Percentiles rank a stretch among this genome's conserved stretches.
Evolutionary conservation across 2,113 vertebrate genomes (phyloP).

Genomic region (Tretioscincus oriximinensis): DNA sequence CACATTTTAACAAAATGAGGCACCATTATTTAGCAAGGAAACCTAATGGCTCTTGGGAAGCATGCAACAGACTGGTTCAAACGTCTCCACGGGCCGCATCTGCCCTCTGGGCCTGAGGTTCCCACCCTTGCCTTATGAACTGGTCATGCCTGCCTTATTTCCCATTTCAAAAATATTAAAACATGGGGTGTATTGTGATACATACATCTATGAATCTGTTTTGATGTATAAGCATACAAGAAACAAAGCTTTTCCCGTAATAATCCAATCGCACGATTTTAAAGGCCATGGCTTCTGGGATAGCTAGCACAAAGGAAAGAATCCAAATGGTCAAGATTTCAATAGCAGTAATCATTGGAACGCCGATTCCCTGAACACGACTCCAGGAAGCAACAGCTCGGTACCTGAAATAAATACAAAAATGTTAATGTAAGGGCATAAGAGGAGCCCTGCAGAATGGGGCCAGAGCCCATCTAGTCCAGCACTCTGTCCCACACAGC

Average conservation of each 20-base stretch:
- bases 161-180: neutral
- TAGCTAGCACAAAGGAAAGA: conserved; percentile 87
- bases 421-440: neutral
- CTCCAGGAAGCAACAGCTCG: conserved; percentile 97
- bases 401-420: conserved; percentile 77
- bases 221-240: conserved; percentile 86
- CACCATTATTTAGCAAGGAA: neutral
- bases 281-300: conserved; percentile 91
- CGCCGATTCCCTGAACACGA: conserved; percentile 93
- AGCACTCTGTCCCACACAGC: too few relatives aligned
- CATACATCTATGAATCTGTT: conserved; percentile 80
- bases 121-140: too few relatives aligned
- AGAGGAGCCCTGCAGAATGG: too few relatives aligned
- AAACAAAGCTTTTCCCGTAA: conserved; percentile 67
- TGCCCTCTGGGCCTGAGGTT: too few relatives aligned
- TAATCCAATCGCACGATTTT: conserved; percentile 79
- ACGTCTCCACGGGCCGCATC: too few relatives aligned
- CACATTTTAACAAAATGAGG: too few relatives aligned
- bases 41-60: too few relatives aligned
- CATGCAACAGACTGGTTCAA: too few relatives aligned
- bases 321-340: conserved; percentile 93
- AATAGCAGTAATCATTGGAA: conserved; percentile 88
- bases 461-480: too few relatives aligned
- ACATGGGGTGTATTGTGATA: conserved; percentile 15
- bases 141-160: too few relatives aligned